A percentile compares a stretch with the other conserved stretches of the same genome.
These are phyloP conservation scores for Glaucidium brasilianum DNA, from an alignment of 2,113 vertebrate genomes.

Conservation along the genomic window DNA sequence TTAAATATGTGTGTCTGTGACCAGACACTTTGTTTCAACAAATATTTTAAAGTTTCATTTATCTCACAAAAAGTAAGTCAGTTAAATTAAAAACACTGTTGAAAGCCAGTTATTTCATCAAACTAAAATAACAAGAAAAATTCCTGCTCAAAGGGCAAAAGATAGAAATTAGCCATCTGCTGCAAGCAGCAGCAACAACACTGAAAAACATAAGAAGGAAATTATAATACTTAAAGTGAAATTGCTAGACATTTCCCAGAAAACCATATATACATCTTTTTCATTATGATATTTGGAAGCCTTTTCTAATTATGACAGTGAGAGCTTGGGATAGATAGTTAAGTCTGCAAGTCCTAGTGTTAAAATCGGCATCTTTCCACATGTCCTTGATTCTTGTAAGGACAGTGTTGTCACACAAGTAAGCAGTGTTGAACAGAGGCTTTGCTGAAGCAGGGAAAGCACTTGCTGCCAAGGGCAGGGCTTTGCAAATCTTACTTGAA, in stretches of 20 bases:
- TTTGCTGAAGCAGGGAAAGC: not conserved
- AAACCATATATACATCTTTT: not conserved
- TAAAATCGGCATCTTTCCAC: not conserved
- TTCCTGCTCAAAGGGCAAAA: constrained; percentile 1
- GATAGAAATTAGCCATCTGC: constrained; percentile 52
- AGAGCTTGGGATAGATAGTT: not conserved
- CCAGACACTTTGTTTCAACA: not conserved
- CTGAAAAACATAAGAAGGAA: not conserved
- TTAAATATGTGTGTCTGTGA: not conserved
- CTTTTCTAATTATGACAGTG: not conserved
- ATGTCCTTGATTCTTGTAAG: not conserved
- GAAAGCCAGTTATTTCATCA: constrained; percentile 7
- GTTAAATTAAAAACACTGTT: not conserved
- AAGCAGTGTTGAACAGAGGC: not conserved
- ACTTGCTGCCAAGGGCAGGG: not conserved
- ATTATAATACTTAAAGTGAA: not conserved
- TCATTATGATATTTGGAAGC: not conserved
- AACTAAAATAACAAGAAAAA: not conserved
- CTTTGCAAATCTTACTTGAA: not conserved
- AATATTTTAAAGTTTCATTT: not conserved
- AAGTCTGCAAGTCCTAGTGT: not conserved
- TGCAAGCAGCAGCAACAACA: not conserved
- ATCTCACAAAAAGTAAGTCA: not conserved
- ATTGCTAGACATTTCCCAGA: not conserved
- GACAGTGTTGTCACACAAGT: not conserved